Evolutionary conservation across 2,888 invertebrate genomes (phyloP), one percentile per base, ranked within the genome.

Genomic region (Spodoptera exigua): DNA sequence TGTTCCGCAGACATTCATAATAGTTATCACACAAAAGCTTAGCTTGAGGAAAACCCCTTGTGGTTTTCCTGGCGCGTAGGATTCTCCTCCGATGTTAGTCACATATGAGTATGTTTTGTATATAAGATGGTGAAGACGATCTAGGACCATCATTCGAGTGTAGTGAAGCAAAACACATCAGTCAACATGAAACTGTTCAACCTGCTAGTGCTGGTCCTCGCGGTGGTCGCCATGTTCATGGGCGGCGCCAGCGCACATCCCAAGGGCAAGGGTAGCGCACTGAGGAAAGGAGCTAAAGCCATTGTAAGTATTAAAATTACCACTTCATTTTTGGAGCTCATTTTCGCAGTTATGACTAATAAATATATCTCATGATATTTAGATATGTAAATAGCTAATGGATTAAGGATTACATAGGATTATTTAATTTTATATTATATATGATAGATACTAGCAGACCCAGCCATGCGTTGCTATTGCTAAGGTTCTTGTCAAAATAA

Each of bases 101-200:
- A 70, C 37, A 18, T 21, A 27, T 4, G 16, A 14, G n/a, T 52
- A n/a, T n/a, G 47, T 36, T 13, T 0, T 0, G 51, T 70, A 70
- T 70, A 70, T 62, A 70, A 70, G 58, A 14, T 43, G 18, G 14
- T 3, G 17, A 11, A 43, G 9, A 34, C 18, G 32, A 14, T 7
- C 11, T 9, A 21, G 51, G 39, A 14, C 5, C 16, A 56, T 54
- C 56, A 70, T 71, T 70, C 59, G 9, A 32, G 53, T 16, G 58
- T 35, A 14, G 36, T 36, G 52, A 56, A 61, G 58, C 32, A 14
- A 9, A 44, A 52, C 21, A 72, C 47, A 13, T 53, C 13, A 37
- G n/a, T 60, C 57, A 71, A 56, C 9, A 83, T 83, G 79, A 82
- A 80, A 57, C 66, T 82, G 52, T 65, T 71, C 40, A 52, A 57